A percentile compares a stretch with the other conserved stretches of the same genome.
These are phyloP conservation scores for Ophion ventricosus DNA, from an alignment of 2,888 invertebrate species.

Conservation along the genomic window DNA sequence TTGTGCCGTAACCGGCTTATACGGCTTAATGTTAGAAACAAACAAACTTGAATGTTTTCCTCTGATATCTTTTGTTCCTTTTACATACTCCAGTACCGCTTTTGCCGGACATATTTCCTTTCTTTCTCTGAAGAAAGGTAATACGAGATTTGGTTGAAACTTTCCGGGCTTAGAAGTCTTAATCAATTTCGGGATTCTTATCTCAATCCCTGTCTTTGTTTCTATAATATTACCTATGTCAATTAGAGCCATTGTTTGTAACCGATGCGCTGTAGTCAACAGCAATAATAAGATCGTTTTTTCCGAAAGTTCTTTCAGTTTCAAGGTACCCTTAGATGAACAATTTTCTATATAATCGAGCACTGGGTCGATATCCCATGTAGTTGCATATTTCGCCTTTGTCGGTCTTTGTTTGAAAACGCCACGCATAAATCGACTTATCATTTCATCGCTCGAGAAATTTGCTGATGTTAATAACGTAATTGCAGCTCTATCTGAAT, in stretches of 20 bases:
- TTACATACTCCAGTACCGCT: slow-evolving; percentile 25
- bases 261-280: slow-evolving; percentile 11
- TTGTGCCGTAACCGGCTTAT: slow-evolving; percentile 24
- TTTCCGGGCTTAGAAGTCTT: slow-evolving; percentile 43
- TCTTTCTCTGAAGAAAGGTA: slow-evolving; percentile 50
- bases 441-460: neutral
- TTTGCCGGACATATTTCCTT: slow-evolving; percentile 25
- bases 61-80: slow-evolving; percentile 26
- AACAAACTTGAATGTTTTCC: slow-evolving; percentile 29
- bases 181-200: slow-evolving; percentile 39
- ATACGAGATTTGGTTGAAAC: slow-evolving; percentile 26
- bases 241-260: slow-evolving; percentile 46
- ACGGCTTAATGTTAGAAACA: slow-evolving; percentile 34
- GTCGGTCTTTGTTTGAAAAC: slow-evolving; percentile 52
- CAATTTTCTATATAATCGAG: slow-evolving; percentile 16
- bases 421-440: slow-evolving; percentile 25
- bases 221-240: slow-evolving; percentile 32
- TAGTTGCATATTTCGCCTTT: slow-evolving; percentile 67
- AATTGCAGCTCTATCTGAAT: no score
- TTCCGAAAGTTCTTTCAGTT: slow-evolving; percentile 12
- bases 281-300: slow-evolving; percentile 28
- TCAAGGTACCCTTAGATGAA: neutral
- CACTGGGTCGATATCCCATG: slow-evolving; percentile 71
- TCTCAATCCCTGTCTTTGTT: slow-evolving; percentile 12
- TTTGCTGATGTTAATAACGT: neutral